Percentiles rank a stretch among this genome's conserved stretches.
Evolutionary conservation across 2,797 vertebrate species (phyloP).

Genomic region (Scomberomorus guttatus): DNA sequence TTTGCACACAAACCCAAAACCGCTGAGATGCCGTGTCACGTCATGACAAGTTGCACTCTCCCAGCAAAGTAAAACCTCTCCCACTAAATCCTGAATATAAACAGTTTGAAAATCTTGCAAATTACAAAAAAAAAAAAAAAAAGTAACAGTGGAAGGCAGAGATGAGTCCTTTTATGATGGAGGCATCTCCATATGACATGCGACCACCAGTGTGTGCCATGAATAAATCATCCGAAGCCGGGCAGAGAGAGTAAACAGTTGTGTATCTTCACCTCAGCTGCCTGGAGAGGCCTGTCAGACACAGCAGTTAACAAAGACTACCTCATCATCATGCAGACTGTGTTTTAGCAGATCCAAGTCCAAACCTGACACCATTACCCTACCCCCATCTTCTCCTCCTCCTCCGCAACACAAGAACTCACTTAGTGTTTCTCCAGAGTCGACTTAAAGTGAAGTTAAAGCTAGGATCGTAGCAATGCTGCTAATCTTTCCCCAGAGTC

Average conservation of each 20-base stretch:
- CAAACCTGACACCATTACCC: conserved; percentile 72
- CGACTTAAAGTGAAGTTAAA: conserved; percentile 61
- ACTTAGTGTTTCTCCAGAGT: conserved; percentile 61
- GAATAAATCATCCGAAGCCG: conserved; percentile 84
- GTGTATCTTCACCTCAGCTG: conserved; percentile 79
- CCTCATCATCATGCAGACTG: conserved; percentile 74
- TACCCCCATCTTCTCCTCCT: conserved; percentile 17
- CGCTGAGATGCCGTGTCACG: conserved; percentile 53
- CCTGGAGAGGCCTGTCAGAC: conserved; percentile 81
- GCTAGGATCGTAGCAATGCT: conserved; percentile 36
- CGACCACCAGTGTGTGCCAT: conserved; percentile 79
- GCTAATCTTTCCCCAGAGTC: conserved; percentile 67
- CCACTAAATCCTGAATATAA: conserved; percentile 62
- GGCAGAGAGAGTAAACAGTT: conserved; percentile 81
- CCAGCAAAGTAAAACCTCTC: conserved; percentile 58
- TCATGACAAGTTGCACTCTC: conserved; percentile 61
- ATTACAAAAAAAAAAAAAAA: conserved; percentile 40
- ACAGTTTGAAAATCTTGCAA: conserved; percentile 66
- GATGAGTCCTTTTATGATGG: conserved; percentile 73
- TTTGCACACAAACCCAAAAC: conserved; percentile 62
- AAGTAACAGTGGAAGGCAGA: conserved; percentile 55
- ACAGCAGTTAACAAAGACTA: conserved; percentile 80
- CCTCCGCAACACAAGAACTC: conserved; percentile 46
- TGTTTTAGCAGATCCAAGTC: conserved; percentile 73
- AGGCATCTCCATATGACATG: conserved; percentile 81